Base-by-base conservation (phyloP, 2,113 vertebrate species). In the Lates calcarifer region DNA sequence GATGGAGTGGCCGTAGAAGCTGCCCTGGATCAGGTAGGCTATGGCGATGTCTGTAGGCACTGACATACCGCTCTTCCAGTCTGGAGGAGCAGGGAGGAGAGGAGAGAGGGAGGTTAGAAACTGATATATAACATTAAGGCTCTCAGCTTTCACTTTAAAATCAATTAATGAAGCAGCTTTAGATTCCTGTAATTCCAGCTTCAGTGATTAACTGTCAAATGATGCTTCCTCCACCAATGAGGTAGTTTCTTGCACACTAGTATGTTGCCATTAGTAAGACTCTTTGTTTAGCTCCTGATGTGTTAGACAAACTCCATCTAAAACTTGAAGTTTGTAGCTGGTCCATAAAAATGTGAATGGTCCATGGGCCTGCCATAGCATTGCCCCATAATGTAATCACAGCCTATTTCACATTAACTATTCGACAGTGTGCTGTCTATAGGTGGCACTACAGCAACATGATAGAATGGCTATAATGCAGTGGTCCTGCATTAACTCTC, bases 1-100 rank as follows among this genome's bases (percentile, higher is more conserved):
- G 81, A 98, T 95, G 49, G 98, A 96, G 80, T 99, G 98, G 0
- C 96, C 96, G 0, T 99, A 99, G 94, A 99, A 99, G 91, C 98
- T 98, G 80, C 96, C 93, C 91, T 99, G 98, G 84, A 98, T 92
- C 91, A 99, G 93, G 93, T 99, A 99, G 6, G 95, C 95, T 0
- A 96, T 57, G 1, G 96, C 96, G 0, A 99, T 98, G 92, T 99
- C 96, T 4, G 53, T 53, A 60, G 98, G 98, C 67, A 99, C 98
- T 0, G 90, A 90, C 95, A 96, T 96, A 60, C 97, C 96, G 0
- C 93, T 95, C 76, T 91, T 92, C 97, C 98, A 99, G 89, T 82
- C 98, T 99, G 87, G 13, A 73, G 14, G 29, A 49, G 64, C 2
- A 73, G 13, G 5, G 2, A 62, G 20, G 56, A n/a, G 33, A 51